A percentile compares a stretch with the other conserved stretches of the same genome.
Conservation (phyloP, 2,888 invertebrate species). For the Bombylius major region DNA sequence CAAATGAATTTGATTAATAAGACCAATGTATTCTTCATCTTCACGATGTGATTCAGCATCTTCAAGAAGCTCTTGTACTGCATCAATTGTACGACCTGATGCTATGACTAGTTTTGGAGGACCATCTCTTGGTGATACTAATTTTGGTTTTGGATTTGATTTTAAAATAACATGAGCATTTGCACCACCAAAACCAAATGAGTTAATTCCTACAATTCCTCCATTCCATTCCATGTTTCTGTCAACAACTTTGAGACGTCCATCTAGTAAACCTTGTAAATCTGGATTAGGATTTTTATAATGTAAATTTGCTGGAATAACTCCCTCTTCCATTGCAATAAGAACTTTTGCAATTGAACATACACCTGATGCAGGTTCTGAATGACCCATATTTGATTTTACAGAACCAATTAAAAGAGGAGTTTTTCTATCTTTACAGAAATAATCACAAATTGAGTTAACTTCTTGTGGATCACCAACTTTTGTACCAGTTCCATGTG, state of each 20-base stretch:
- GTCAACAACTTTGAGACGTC: slow-evolving; percentile 79
- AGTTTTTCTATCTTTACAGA: slow-evolving; percentile 64
- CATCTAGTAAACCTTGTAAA: slow-evolving; percentile 82
- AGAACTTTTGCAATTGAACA: slow-evolving; percentile 84
- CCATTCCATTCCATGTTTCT: slow-evolving; percentile 75
- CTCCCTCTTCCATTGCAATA: slow-evolving; percentile 82
- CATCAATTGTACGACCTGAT: slow-evolving; percentile 76
- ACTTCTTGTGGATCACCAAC: slow-evolving; percentile 98
- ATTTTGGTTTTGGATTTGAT: slow-evolving; percentile 60
- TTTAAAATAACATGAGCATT: slow-evolving; percentile 84
- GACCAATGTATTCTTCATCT: slow-evolving; percentile 62
- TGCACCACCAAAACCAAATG: slow-evolving; percentile 97
- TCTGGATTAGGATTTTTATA: slow-evolving; percentile 76
- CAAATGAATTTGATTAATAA: slow-evolving; percentile 63
- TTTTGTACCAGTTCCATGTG: slow-evolving; percentile 98
- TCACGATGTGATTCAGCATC: slow-evolving; percentile 45
- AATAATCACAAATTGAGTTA: slow-evolving; percentile 83
- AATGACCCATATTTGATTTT: slow-evolving; percentile 98
- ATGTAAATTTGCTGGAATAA: slow-evolving; percentile 87
- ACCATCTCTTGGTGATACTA: slow-evolving; percentile 42
- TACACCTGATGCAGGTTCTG: slow-evolving; percentile 86
- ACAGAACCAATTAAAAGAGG: slow-evolving; percentile 90
- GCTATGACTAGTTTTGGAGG: slow-evolving; percentile 59
- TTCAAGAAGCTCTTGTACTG: slow-evolving; percentile 53
- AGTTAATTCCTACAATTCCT: slow-evolving; percentile 86